These are phyloP conservation scores for Diorhabda elongata DNA, from an alignment of 1,140 invertebrate species.

Conservation along the genomic window DNA sequence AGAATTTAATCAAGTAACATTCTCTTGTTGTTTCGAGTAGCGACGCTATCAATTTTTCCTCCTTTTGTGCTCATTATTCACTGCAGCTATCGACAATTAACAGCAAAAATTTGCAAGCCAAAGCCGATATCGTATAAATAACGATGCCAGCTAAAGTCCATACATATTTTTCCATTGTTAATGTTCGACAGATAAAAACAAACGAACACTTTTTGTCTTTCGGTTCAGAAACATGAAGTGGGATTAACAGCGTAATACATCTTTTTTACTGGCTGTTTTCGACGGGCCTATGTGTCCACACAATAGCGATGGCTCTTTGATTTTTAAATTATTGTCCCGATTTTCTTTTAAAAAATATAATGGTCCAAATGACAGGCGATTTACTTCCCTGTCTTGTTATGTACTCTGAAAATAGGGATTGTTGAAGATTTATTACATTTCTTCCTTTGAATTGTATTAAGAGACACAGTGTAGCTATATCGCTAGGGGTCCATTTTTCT, in stretches of 20 bases:
- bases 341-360: no score
- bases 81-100: slow-evolving; percentile 15
- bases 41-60: slow-evolving; percentile 5
- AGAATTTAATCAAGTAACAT: no score
- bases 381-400: no score
- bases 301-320: neutral
- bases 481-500: no score
- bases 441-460: no score
- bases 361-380: no score
- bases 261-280: slow-evolving; percentile 16
- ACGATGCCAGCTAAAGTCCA: slow-evolving; percentile 13
- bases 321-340: neutral
- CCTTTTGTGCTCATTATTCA: slow-evolving; percentile 8
- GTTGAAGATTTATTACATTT: no score
- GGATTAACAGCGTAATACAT: slow-evolving; percentile 22
- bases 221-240: slow-evolving; percentile 20
- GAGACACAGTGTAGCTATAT: no score
- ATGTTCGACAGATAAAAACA: slow-evolving; percentile 17
- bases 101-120: neutral
- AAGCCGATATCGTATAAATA: slow-evolving; percentile 19
- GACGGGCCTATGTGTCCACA: slow-evolving; percentile 8
- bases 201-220: slow-evolving; percentile 22
- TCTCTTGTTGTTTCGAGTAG: neutral
- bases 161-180: slow-evolving; percentile 23
- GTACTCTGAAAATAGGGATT: no score